Evolutionary conservation across 2,113 vertebrate genomes (phyloP), one percentile per base, ranked within the genome.

Genomic region (Aldabrachelys gigantea): DNA sequence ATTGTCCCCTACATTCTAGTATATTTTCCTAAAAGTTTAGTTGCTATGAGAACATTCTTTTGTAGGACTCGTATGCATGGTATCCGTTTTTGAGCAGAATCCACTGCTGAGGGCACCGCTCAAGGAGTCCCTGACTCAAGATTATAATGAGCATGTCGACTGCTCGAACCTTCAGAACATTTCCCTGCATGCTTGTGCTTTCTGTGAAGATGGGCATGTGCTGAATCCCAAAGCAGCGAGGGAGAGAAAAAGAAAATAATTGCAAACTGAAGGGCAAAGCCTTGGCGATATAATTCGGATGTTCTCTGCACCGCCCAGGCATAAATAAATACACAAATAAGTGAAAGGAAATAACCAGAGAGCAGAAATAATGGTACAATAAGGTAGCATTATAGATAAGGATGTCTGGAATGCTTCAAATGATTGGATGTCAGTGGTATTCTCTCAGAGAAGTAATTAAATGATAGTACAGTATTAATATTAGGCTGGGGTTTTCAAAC

Each of bases 61-160:
- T 72, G 65, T 10, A 72, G 65, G n/a, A 19, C n/a, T 72, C n/a
- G n/a, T 17, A 22, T 21, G 35, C 35, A 22, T 38, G n/a, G n/a
- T 72, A 72, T 72, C 65, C 1, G n/a, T 1, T 4, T 8, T 59
- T 12, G 2, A 5, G 75, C 25, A 17, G 10, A 78, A 41, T 11
- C 0, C 0, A 1, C 53, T 5, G 80, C 41, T 41, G 90, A 78
- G 80, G 83, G 87, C 89, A 1, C 0, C 1, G 80, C 3, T 82
- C 21, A 3, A 44, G 25, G 25, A 27, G 31, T 14, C 80, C 65
- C 19, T 10, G 5, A 72, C 5, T 31, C n/a, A 12, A 1, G 0
- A 0, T n/a, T 2, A 38, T 4, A n/a, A 25, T 0, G 0, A 56
- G 75, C 8, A 0, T 0, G 0, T 22, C 59, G 1, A 0, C 17